Evolutionary conservation across 1,140 invertebrate species (phyloP), one percentile per base, ranked within the genome.

Genomic region (Nephila pilipes): DNA sequence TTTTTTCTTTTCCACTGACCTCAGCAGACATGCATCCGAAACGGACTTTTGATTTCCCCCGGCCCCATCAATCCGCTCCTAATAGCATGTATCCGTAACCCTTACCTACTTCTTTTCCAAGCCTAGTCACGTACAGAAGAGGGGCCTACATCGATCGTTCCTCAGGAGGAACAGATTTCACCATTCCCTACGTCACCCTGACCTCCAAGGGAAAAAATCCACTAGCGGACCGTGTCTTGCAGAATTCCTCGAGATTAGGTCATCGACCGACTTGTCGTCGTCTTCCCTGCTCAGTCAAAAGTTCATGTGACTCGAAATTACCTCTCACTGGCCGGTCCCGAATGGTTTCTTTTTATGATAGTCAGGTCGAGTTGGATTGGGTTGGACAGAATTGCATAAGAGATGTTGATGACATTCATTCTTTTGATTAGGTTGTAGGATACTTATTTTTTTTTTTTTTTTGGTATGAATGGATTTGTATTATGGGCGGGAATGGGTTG

Each of bases 181-280:
- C 63, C 63, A 65, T 65, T n/a, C 25, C 63, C n/a, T 65, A 75
- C 69, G 69, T 75, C 69, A 75, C 69, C 69, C 29, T 75, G 69
- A 75, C 69, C 69, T 75, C 69, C 20, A 75, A 75, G 22, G 63
- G 25, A 46, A 46, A 38, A 46, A 65, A 65, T 25, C 63, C 63
- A 65, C 63, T 65, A 75, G 69, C 69, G 29, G 69, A 75, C 69
- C 29, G 69, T 36, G 69, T 75, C 29, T 36, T 75, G 14, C 18
- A 18, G 69, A 75, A 75, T 75, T 75, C 69, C 69, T 25, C 69
- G 29, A 75, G 69, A 75, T 75, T 75, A 36, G 69, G 69, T 75
- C 69, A 75, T 75, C 29, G 69, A 75, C 69, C 69, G 69, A 75
- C 29, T 75, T 36, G 69, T 75, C 69, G 14, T 75, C 69, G 22